These are phyloP conservation scores for Trypoxylon attenuatum DNA, from an alignment of 2,888 invertebrate species.

Conservation along the genomic window DNA sequence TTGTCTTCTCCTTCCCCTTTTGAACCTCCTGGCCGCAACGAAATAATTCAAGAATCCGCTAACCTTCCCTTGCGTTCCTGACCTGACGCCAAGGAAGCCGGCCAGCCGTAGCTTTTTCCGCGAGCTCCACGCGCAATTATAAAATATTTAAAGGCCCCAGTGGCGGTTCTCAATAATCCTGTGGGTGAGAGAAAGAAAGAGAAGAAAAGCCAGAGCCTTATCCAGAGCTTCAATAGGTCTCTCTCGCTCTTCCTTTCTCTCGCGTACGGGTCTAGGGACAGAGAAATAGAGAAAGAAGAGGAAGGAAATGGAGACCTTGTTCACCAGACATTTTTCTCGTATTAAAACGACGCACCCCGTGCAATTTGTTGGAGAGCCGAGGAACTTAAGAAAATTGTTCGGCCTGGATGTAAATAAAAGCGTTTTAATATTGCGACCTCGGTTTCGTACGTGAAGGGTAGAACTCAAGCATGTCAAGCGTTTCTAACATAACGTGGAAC, in stretches of 20 bases:
- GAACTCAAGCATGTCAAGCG: no score
- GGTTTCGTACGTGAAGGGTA: no score
- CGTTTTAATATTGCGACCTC: conserved; percentile 24
- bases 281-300: no score
- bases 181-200: no score
- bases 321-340: conserved; percentile 28
- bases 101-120: conserved; percentile 2
- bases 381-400: conserved; percentile 36
- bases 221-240: no score
- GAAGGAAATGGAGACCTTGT: no score
- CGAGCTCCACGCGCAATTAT: conserved; percentile 20
- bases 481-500: no score
- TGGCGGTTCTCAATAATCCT: no score
- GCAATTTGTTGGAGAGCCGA: conserved; percentile 19
- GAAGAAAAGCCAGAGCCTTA: no score
- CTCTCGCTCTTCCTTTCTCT: no score
- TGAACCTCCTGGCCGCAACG: no score
- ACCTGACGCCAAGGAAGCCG: background rate
- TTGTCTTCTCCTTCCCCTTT: conserved; percentile 29
- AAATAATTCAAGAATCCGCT: conserved; percentile 46
- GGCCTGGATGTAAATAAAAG: conserved; percentile 25
- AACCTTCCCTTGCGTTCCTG: background rate
- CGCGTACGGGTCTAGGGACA: no score
- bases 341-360: conserved; percentile 32
- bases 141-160: conserved; percentile 45